Conservation (phyloP, 1,140 invertebrate genomes). For the Propsilocerus akamusi region DNA sequence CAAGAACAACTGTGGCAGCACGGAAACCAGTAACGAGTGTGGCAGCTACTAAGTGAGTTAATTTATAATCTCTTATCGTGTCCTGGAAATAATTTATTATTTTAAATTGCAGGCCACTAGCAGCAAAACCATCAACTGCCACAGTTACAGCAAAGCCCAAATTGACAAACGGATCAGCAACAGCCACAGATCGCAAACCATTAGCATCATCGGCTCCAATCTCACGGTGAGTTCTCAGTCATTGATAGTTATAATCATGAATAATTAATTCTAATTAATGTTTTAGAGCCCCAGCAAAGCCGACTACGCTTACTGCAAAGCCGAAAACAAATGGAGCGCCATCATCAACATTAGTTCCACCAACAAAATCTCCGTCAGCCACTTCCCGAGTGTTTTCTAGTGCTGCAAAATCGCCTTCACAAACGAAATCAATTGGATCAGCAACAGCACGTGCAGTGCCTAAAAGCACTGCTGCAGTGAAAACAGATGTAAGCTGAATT, state of each 20-base stretch:
- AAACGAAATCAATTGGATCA: no score
- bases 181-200: background rate
- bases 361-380: background rate
- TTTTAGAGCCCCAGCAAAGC: background rate
- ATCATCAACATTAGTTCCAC: background rate
- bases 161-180: no score
- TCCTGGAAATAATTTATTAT: background rate
- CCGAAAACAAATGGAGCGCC: background rate
- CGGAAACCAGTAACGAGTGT: background rate
- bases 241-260: background rate
- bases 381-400: no score
- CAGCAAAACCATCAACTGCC: background rate
- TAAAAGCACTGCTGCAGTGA: background rate
- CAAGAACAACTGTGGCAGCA: background rate
- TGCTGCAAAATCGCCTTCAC: no score
- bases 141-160: background rate
- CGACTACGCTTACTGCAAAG: background rate
- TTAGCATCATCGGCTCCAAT: background rate
- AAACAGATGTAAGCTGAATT: background rate
- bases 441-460: background rate
- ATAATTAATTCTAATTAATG: background rate
- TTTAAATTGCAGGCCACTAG: background rate
- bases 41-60: background rate
- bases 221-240: background rate
- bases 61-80: background rate